Conservation (phyloP, 35 echinoderm and acorn worm species). For the Ophiothrix spiculata region DNA sequence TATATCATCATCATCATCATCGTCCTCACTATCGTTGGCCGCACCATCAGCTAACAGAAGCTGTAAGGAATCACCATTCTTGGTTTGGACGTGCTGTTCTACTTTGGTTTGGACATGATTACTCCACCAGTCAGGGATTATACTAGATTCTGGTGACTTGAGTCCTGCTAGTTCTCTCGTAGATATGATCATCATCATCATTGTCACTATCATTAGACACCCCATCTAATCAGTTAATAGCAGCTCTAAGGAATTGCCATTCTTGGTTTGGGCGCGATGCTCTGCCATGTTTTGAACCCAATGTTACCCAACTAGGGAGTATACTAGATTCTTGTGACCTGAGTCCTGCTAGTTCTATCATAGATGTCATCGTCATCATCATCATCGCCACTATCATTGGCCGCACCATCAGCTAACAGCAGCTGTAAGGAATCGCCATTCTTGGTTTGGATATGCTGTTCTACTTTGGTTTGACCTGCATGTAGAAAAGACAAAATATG, state of each 20-base stretch:
- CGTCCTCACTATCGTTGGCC: constrained; percentile 10
- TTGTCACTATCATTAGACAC: background rate
- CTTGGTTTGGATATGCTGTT: background rate
- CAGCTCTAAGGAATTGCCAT: background rate
- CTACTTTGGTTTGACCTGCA: background rate
- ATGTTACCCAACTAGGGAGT: too few species aligned
- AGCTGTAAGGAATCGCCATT: constrained; percentile 3
- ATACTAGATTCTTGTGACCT: constrained; percentile 24
- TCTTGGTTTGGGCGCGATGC: background rate
- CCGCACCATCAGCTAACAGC: background rate
- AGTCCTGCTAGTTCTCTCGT: background rate
- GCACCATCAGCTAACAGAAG: constrained; percentile 7
- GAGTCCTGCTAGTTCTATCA: constrained; percentile 2
- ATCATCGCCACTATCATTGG: constrained; percentile 11
- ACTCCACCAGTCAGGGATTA: too few species aligned
- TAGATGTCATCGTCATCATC: constrained; percentile 29
- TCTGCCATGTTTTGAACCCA: background rate
- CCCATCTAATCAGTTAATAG: constrained; percentile 16
- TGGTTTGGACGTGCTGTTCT: background rate
- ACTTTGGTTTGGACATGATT: background rate
- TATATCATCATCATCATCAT: constrained; percentile 26
- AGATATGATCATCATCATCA: constrained; percentile 23
- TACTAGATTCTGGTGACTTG: constrained; percentile 26
- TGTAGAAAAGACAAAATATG: background rate
- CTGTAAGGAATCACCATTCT: background rate